Conservation (phyloP, 2,113 vertebrate species). For the Pao palembangensis region DNA sequence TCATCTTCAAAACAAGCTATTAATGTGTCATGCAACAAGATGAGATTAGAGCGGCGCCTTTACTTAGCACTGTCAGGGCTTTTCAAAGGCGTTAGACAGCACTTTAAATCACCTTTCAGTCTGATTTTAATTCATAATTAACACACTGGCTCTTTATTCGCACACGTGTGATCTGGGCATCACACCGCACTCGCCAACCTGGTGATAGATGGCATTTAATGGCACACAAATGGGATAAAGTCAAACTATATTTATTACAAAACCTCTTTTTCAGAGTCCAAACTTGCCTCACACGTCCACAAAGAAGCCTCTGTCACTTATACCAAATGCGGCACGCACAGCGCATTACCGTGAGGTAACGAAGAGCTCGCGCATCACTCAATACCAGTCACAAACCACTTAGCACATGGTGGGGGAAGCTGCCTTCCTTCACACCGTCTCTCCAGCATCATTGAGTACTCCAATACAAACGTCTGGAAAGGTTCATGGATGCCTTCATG, state of each 20-base stretch:
- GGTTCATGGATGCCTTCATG: slow-evolving; percentile 22
- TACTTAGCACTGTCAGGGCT: slow-evolving; percentile 27
- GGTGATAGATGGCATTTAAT: slow-evolving; percentile 21
- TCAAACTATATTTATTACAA: slow-evolving; percentile 15
- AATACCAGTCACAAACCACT: slow-evolving; percentile 70
- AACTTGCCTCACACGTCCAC: slow-evolving; percentile 12
- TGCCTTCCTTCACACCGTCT: slow-evolving; percentile 38
- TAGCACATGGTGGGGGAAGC: slow-evolving; percentile 59
- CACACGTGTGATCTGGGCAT: slow-evolving; percentile 5
- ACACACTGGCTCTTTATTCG: slow-evolving; percentile 21
- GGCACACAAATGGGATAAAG: slow-evolving; percentile 21
- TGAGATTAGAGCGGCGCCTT: slow-evolving; percentile 39
- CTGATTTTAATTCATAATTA: slow-evolving; percentile 31
- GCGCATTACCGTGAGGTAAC: slow-evolving; percentile 60
- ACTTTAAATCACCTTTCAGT: slow-evolving; percentile 34
- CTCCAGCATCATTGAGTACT: slow-evolving; percentile 28
- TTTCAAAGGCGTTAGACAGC: slow-evolving; percentile 30
- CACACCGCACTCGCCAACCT: not conserved
- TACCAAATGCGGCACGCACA: slow-evolving; percentile 53
- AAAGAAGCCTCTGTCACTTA: slow-evolving; percentile 17
- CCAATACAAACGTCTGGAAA: slow-evolving; percentile 31
- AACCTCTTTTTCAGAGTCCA: slow-evolving; percentile 1
- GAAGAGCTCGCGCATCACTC: slow-evolving; percentile 63
- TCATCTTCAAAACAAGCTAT: slow-evolving; percentile 51
- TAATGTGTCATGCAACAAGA: slow-evolving; percentile 36